A percentile compares a stretch with the other conserved stretches of the same genome.
phyloP scores from a whole-genome alignment of 2,113 vertebrate species.

The Crotalus viridis region DNA sequence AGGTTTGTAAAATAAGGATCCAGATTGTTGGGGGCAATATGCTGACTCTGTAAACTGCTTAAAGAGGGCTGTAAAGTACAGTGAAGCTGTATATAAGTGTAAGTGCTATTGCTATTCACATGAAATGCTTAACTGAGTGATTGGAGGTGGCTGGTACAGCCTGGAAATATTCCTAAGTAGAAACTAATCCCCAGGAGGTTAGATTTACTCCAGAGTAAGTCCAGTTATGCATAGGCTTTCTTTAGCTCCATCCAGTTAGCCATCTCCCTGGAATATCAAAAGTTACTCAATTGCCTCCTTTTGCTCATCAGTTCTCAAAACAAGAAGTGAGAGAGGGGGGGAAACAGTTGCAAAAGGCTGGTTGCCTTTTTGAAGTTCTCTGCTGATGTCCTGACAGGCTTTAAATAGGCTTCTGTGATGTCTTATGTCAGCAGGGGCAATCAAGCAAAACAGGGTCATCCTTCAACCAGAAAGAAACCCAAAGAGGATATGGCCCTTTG shows the following conservation, averaged over 20 bases:
- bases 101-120: not conserved
- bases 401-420: not conserved
- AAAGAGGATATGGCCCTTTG: not conserved
- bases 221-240: not conserved
- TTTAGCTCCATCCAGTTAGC: not conserved
- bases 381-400: not conserved
- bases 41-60: too few relatives aligned
- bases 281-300: not conserved
- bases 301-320: not conserved
- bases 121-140: not conserved
- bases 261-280: not conserved
- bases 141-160: not conserved
- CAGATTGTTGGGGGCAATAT: too few relatives aligned
- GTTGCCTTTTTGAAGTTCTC: not conserved
- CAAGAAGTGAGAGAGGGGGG: not conserved
- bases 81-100: too few relatives aligned
- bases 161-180: not conserved
- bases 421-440: not conserved
- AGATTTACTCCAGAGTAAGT: not conserved
- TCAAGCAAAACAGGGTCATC: not conserved
- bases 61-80: too few relatives aligned
- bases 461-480: not conserved
- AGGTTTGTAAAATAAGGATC: too few relatives aligned
- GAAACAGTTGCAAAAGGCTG: not conserved
- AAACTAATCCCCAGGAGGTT: not conserved